Evolutionary conservation across 2,888 invertebrate genomes (phyloP), one percentile per base, ranked within the genome.

Genomic region (Lymantria monacha): DNA sequence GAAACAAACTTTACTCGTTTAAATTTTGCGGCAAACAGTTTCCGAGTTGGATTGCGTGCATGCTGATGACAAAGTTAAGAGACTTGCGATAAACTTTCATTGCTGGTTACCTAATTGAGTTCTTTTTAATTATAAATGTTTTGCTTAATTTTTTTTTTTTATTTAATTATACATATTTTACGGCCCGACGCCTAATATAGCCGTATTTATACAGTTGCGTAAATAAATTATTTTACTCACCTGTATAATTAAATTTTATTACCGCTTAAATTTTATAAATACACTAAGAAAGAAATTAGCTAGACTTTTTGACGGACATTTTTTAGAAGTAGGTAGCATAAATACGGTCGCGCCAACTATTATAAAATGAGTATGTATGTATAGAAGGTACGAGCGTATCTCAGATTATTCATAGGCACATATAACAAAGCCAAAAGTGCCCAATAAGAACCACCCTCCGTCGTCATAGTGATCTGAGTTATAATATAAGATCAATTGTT

Each of bases 1-100:
- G 79, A 83, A 83, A 83, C 84, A 83, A 90, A 90, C 86, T 90
- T 91, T 89, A 83, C 90, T 90, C 91, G 87, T 91, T 91, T 89
- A 89, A 90, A 89, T 85, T 88, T 87, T 87, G 87, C 83, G 84
- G 85, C 58, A 66, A 80, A 78, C 76, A 69, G 80, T 82, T 81
- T 70, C 77, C 49, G 72, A 78, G 77, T 82, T 72, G 65, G 71
- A 74, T 80, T 83, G 81, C 84, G 84, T 85, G 82, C 79, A 81
- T 77, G 78, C 74, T 73, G 77, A 75, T 74, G 77, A 72, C 70
- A 61, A 81, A 85, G 77, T 84, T 85, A 74, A 74, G 78, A 78
- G 77, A 79, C 72, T 73, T 69, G 51, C 60, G 63, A 69, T 66
- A 61, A 84, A 83, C 77, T 86, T 86, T 72, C 68, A 73, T 73